Percentiles rank a stretch among this genome's conserved stretches.
Evolutionary conservation across 2,888 invertebrate species (phyloP).

Genomic region (Meiosimyza platycephala): DNA sequence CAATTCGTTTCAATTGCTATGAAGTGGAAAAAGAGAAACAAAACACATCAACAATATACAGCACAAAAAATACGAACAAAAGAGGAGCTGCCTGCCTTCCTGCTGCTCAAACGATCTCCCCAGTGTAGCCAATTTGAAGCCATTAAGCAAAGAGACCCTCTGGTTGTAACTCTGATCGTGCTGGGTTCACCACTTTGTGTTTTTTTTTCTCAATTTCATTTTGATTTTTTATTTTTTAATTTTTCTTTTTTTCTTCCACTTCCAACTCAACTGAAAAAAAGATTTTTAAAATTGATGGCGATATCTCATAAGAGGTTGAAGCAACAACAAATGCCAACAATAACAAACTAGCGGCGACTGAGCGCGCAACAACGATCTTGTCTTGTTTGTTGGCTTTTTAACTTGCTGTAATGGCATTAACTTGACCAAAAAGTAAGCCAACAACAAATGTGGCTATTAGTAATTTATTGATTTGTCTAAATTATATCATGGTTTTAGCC

Average conservation of each 20-base stretch:
- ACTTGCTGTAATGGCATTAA: background rate
- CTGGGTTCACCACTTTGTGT: background rate
- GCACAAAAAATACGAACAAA: background rate
- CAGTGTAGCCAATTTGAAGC: conserved; percentile 24
- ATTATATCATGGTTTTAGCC: conserved; percentile 29
- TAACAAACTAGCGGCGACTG: conserved; percentile 8
- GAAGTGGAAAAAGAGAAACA: background rate
- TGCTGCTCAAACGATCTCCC: background rate
- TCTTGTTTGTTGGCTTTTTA: background rate
- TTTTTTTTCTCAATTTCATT: background rate
- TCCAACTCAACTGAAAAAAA: conserved; percentile 1
- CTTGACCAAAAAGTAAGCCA: conserved; percentile 5
- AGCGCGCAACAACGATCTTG: conserved; percentile 15
- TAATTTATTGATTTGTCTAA: conserved; percentile 31
- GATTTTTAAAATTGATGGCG: conserved; percentile 29
- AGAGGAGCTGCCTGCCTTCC: background rate
- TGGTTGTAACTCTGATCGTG: background rate
- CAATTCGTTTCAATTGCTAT: conserved; percentile 21
- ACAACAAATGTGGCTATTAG: conserved; percentile 23
- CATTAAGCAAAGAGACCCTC: conserved; percentile 19
- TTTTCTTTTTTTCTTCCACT: conserved; percentile 3
- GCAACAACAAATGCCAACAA: conserved; percentile 6
- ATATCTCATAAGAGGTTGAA: conserved; percentile 9
- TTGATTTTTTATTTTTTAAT: background rate
- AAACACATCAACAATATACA: background rate